Evolutionary conservation across 1,140 invertebrate genomes (phyloP), one percentile per base, ranked within the genome.

Genomic region (Ctenoplectra terminalis): DNA sequence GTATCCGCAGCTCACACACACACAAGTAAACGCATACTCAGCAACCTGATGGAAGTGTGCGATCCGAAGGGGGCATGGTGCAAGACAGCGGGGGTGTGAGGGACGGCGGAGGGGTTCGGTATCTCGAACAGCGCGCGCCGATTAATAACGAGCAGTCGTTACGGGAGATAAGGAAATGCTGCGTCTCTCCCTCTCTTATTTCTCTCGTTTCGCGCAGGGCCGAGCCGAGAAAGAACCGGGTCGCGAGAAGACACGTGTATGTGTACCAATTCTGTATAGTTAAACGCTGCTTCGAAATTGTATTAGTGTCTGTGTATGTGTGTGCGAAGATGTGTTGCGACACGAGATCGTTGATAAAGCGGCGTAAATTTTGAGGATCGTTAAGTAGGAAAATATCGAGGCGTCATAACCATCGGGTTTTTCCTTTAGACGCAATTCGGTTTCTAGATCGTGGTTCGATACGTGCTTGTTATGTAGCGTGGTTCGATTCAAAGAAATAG

Each of bases 121-220:
- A 89, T 88, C 87, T 79, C 78, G 70, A 82, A 87, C 79, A 77
- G 77, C 81, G 81, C 77, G 83, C 87, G 82, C 85, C 90, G 90
- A 92, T 92, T 92, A 92, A 92, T 92, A 92, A 92, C 90, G 89
- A 91, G 89, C 88, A 88, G 90, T 91, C 91, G 90, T 92, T 92
- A 91, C 87, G 78, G 61, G 74, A 91, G 90, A 91, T 90, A 91
- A 91, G 89, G 84, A 88, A 87, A 84, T 86, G 83, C 85, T 85
- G 79, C 86, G 86, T 87, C 85, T 89, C 70, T 52, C 54, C 56
- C 89, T 85, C 88, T 87, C 88, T 88, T 88, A 85, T 88, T 84
- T 88, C 84, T 88, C 74, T 83, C 83, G 79, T 81, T 79, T 83
- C 60, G 80, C 67, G 78, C 78, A 79, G 81, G 52, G 64, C 17